phyloP scores from a whole-genome alignment of 1,140 invertebrate genomes.

The Arctopsyche grandis region DNA sequence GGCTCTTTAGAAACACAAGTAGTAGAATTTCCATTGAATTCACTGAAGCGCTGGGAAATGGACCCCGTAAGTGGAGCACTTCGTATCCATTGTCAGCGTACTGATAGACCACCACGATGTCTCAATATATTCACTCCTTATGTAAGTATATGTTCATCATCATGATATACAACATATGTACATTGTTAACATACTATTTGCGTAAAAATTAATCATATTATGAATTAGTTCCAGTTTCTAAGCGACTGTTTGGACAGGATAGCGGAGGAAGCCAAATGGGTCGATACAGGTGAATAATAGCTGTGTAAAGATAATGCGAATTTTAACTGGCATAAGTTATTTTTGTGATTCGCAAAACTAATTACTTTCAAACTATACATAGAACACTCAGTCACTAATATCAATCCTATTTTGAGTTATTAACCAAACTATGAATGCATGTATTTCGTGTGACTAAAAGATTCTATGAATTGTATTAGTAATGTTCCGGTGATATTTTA shows the following conservation, averaged over 20 bases:
- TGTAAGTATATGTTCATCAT: slow-evolving; percentile 71
- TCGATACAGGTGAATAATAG: slow-evolving; percentile 77
- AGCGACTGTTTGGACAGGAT: slow-evolving; percentile 95
- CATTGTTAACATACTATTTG: not conserved
- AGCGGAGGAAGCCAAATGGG: slow-evolving; percentile 88
- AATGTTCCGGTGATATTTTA: slow-evolving; percentile 6
- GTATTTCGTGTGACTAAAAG: slow-evolving; percentile 4
- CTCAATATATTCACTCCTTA: slow-evolving; percentile 93
- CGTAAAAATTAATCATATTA: slow-evolving; percentile 47
- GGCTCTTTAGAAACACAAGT: slow-evolving; percentile 86
- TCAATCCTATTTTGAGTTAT: no score
- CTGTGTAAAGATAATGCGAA: not conserved
- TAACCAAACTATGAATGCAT: no score
- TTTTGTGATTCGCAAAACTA: no score
- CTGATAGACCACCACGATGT: slow-evolving; percentile 83
- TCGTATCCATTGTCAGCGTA: slow-evolving; percentile 85
- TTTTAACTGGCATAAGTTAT: not conserved
- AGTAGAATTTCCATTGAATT: slow-evolving; percentile 86
- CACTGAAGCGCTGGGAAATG: slow-evolving; percentile 84
- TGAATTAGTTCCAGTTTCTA: slow-evolving; percentile 90
- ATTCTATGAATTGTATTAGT: slow-evolving; percentile 19
- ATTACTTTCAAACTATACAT: no score
- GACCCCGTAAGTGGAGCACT: slow-evolving; percentile 93
- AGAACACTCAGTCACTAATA: no score
- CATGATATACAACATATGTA: no score